Percentiles rank a stretch among this genome's conserved stretches.
Conservation (phyloP, 2,888 invertebrate species). For the Branchellion lobata region DNA sequence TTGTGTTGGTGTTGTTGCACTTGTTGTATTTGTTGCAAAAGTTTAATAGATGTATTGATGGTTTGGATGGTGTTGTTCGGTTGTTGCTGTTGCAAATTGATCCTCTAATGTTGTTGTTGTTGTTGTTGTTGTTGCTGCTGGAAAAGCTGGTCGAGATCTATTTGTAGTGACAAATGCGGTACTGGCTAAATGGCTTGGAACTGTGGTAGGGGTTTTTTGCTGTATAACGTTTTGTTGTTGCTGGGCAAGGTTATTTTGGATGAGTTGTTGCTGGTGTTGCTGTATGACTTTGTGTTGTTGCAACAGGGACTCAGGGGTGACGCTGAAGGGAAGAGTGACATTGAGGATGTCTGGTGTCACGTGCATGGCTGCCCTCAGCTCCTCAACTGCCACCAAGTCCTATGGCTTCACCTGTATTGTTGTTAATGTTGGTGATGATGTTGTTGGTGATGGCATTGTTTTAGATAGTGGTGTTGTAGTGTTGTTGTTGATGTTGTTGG, state of each 20-base stretch:
- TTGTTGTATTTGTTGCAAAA: background rate
- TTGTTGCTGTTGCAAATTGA: background rate
- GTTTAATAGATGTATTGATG: background rate
- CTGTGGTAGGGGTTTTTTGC: background rate
- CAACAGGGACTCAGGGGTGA: background rate
- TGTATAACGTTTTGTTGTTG: background rate
- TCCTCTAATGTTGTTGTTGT: background rate
- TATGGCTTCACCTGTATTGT: constrained; percentile 40
- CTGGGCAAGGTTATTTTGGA: background rate
- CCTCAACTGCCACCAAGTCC: constrained; percentile 38
- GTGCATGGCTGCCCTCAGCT: constrained; percentile 38
- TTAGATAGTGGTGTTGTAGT: no score
- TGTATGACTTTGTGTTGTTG: background rate
- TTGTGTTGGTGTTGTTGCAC: background rate
- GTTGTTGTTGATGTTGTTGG: no score
- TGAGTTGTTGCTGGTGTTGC: background rate
- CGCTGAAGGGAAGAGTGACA: background rate
- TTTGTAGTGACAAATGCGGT: background rate
- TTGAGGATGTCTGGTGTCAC: constrained; percentile 8
- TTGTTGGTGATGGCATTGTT: no score
- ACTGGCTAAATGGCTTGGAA: no score
- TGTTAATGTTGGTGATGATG: no score
- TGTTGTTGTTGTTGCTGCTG: background rate
- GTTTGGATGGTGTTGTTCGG: background rate
- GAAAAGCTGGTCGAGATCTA: background rate